Conservation (phyloP, 1,140 invertebrate genomes). For the Charaxes varanes region DNA sequence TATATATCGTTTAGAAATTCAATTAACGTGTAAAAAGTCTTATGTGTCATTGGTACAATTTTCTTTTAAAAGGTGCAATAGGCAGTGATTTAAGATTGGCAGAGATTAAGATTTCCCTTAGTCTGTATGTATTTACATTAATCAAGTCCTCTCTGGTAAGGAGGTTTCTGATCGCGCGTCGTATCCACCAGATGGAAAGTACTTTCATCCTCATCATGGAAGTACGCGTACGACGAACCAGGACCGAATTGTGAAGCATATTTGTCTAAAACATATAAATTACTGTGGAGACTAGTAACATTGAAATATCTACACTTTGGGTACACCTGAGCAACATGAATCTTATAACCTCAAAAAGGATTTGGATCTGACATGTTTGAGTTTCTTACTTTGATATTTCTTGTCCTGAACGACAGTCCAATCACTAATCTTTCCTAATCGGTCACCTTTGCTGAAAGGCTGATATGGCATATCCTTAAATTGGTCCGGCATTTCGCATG, state of each 20-base stretch:
- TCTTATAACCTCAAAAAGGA: constrained; percentile 31
- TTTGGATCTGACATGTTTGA: too few relatives aligned
- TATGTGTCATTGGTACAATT: too few relatives aligned
- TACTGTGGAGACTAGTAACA: background rate
- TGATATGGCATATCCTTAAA: constrained; percentile 99
- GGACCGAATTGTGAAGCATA: constrained; percentile 96
- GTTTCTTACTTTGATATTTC: constrained; percentile 91
- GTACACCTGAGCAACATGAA: too few relatives aligned
- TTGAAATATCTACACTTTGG: background rate
- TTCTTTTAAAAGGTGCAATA: too few relatives aligned
- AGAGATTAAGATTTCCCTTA: too few relatives aligned
- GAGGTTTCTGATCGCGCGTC: constrained; percentile 91
- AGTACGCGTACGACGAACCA: constrained; percentile 96
- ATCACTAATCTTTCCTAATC: constrained; percentile 97
- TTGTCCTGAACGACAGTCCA: constrained; percentile 98
- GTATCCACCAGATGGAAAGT: constrained; percentile 99
- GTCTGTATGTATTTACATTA: too few relatives aligned
- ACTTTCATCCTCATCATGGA: constrained; percentile 98
- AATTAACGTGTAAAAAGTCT: too few relatives aligned
- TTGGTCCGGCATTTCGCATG: constrained; percentile 93
- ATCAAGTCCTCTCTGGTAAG: too few relatives aligned
- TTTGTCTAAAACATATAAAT: constrained; percentile 81
- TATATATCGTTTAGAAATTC: too few relatives aligned
- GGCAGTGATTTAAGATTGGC: too few relatives aligned
- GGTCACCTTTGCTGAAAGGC: constrained; percentile 97